Evolutionary conservation across 2,113 vertebrate genomes (phyloP).

Genomic region (Notothenia coriiceps): DNA sequence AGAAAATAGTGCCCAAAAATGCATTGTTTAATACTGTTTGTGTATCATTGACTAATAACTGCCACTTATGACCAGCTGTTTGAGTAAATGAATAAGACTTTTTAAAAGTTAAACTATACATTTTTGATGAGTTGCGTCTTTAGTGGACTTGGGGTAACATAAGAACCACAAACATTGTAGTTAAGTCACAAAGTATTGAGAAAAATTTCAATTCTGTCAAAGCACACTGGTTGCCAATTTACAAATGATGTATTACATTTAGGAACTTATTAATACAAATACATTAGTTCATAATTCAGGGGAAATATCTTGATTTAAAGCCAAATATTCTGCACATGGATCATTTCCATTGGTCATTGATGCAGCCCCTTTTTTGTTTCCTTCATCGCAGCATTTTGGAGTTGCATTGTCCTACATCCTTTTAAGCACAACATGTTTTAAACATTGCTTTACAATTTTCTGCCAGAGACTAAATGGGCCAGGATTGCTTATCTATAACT

Average conservation of each 20-base stretch:
- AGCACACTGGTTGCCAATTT: neutral
- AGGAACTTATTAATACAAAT: neutral
- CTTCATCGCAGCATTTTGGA: slow-evolving; percentile 13
- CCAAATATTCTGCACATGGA: neutral
- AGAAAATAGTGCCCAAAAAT: slow-evolving; percentile 7
- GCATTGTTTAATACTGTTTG: neutral
- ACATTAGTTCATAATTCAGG: neutral
- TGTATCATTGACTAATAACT: neutral
- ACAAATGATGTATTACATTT: neutral
- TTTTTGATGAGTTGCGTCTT: no score
- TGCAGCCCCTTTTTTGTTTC: neutral
- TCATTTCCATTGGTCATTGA: neutral
- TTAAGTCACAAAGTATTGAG: neutral
- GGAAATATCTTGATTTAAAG: neutral
- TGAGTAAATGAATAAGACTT: neutral
- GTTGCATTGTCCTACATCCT: slow-evolving; percentile 14
- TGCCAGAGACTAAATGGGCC: slow-evolving; percentile 40
- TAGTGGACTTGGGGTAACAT: neutral
- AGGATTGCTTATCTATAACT: slow-evolving; percentile 39
- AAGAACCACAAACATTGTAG: neutral
- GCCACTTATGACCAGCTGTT: neutral
- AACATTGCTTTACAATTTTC: slow-evolving; percentile 20
- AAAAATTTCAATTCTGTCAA: neutral
- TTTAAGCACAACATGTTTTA: slow-evolving; percentile 32
- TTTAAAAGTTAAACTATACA: no score